These are phyloP conservation scores for Zhuqinia jingwanae DNA, from an alignment of 2,888 invertebrate species.

Conservation along the genomic window DNA sequence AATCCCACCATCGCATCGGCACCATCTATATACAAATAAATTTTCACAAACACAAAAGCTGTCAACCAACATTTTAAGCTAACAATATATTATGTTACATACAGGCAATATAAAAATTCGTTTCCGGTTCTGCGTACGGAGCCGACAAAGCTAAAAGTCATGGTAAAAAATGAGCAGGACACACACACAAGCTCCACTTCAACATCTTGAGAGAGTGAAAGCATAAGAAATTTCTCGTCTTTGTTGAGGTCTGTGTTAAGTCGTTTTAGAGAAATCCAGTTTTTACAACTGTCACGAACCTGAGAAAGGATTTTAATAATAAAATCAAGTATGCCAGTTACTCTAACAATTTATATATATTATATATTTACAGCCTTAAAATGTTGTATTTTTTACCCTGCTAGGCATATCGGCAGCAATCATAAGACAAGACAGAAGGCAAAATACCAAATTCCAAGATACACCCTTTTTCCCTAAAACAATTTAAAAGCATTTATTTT, in stretches of 20 bases:
- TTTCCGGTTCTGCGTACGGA: too few relatives aligned
- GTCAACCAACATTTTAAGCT: too few relatives aligned
- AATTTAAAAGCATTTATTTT: background rate
- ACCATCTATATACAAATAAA: too few relatives aligned
- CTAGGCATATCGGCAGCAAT: conserved; percentile 1
- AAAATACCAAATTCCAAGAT: background rate
- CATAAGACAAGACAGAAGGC: background rate
- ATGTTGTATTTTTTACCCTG: background rate
- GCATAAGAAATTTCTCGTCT: background rate
- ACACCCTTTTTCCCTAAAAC: background rate
- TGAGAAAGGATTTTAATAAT: background rate
- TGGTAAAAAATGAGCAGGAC: background rate
- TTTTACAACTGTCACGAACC: background rate
- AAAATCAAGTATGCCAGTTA: too few relatives aligned
- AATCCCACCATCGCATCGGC: too few relatives aligned
- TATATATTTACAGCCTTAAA: too few relatives aligned
- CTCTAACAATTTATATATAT: too few relatives aligned
- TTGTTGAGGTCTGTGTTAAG: background rate
- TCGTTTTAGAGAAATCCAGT: background rate
- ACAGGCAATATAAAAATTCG: too few relatives aligned
- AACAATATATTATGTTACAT: too few relatives aligned
- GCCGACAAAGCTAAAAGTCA: background rate
- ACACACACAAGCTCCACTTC: background rate
- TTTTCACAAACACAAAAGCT: too few relatives aligned
- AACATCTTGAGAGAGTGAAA: background rate